Base-by-base conservation (phyloP, 2,113 vertebrate species). In the Stomatorhinus ivindoensis region DNA sequence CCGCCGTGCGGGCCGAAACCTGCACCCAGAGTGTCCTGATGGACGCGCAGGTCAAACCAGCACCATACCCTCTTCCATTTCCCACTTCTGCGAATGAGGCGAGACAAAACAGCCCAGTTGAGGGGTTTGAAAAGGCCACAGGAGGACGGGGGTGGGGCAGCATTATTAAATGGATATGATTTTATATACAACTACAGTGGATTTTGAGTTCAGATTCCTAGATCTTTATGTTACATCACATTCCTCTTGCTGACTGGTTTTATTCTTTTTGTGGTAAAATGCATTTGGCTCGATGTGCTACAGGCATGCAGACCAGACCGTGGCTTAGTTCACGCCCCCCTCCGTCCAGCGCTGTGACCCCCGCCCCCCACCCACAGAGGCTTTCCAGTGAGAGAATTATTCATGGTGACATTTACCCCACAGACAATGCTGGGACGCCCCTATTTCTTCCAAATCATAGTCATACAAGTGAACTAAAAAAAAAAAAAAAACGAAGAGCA, bases 1-100 rank as follows among this genome's bases (percentile, higher is more conserved):
- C 94, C 95, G 95, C 95, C 95, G 91, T 93, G 92, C 94, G 92
- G 94, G 88, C 90, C 90, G 94, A 95, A 94, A 90, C 95, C 91
- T 92, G 91, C 93, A 94, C 94, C 93, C 94, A 94, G 86, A 82
- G 85, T 73, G 86, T 90, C 87, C 69, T 86, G 83, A 42, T 3
- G 87, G 87, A 50, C 87, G n/a, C 58, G 11, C 10, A 2, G 39
- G 35, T 11, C 35, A 69, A 69, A 69, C 61, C n/a, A 10, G n/a
- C 61, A 3, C 27, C 61, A 31, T 1, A 4, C n/a, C n/a, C n/a
- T 11, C 9, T 31, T 10, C 61, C 27, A 27, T 69, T 3, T 31
- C n/a, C 61, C 61, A 11, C 31, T 31, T 69, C 10, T 69, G 27
- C n/a, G n/a, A 69, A 5, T 31, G 61, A 31, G n/a, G 61, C 27